Evolutionary conservation across 2,113 vertebrate genomes (phyloP).

Genomic region (Albula goreensis): DNA sequence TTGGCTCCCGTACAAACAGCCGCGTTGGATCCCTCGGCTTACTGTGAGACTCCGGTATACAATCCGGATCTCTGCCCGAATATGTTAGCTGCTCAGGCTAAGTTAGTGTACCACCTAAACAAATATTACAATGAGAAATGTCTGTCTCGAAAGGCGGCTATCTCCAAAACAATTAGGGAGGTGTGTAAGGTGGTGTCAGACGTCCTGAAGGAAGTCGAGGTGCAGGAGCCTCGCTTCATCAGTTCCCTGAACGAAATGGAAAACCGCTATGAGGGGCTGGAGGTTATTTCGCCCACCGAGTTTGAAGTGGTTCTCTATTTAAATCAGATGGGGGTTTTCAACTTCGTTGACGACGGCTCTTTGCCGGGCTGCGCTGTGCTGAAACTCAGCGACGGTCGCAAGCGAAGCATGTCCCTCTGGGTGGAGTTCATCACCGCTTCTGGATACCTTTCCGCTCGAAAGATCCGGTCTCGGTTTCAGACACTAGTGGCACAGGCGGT

Average conservation of each 20-base stretch:
- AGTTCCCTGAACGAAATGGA: constrained; percentile 98
- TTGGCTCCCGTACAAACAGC: constrained; percentile 96
- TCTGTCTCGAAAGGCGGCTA: constrained; percentile 93
- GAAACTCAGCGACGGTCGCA: constrained; percentile 97
- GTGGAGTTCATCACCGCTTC: constrained; percentile 99
- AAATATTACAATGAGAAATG: constrained; percentile 99
- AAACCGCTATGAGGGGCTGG: constrained; percentile 95
- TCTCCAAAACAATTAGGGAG: constrained; percentile 96
- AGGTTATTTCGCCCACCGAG: constrained; percentile 95
- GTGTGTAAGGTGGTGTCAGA: constrained; percentile 99
- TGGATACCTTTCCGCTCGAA: constrained; percentile 97
- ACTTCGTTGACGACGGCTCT: constrained; percentile 98
- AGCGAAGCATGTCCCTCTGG: constrained; percentile 99
- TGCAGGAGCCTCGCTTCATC: constrained; percentile 98
- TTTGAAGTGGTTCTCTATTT: constrained; percentile 98
- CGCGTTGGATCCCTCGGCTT: constrained; percentile 99
- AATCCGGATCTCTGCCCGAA: constrained; percentile 99
- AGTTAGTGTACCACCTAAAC: constrained; percentile 97
- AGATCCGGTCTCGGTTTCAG: constrained; percentile 96
- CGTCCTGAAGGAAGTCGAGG: constrained; percentile 97
- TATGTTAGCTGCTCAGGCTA: constrained; percentile 99
- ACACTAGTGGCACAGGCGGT: constrained; percentile 98
- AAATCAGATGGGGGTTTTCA: constrained; percentile 99
- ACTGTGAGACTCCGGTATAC: constrained; percentile 99
- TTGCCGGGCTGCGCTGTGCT: constrained; percentile 97